phyloP scores from a whole-genome alignment of 2,113 vertebrate genomes.

The Rana temporaria region DNA sequence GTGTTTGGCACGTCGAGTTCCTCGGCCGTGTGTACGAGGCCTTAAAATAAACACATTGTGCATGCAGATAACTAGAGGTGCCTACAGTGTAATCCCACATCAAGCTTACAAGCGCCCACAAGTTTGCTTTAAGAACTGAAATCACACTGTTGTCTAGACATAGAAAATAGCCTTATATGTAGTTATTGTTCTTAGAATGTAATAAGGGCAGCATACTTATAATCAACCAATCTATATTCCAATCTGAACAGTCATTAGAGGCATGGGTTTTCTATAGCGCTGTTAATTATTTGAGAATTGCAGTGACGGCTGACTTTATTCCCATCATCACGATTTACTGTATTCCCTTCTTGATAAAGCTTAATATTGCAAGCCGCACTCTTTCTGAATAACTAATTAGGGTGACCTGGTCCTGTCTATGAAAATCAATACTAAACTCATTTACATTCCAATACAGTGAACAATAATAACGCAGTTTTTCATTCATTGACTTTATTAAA shows the following conservation, averaged over 20 bases:
- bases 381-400: slow-evolving; percentile 70
- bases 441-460: slow-evolving; percentile 70
- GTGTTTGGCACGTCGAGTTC: no score
- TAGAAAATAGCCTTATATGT: slow-evolving; percentile 9
- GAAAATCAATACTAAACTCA: slow-evolving; percentile 79
- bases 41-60: no score
- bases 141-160: slow-evolving; percentile 15
- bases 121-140: not conserved
- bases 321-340: slow-evolving; percentile 68
- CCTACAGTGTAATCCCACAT: no score
- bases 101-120: no score
- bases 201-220: slow-evolving; percentile 57
- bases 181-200: slow-evolving; percentile 59
- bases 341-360: slow-evolving; percentile 70
- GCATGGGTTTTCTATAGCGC: slow-evolving; percentile 63
- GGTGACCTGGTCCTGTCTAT: slow-evolving; percentile 71
- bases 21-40: no score
- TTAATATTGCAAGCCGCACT: slow-evolving; percentile 67
- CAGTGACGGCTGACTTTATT: slow-evolving; percentile 74
- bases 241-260: slow-evolving; percentile 66
- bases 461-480: slow-evolving; percentile 76
- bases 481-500: slow-evolving; percentile 80
- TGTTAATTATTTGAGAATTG: slow-evolving; percentile 70
- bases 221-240: slow-evolving; percentile 64
- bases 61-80: no score